A percentile compares a stretch with the other conserved stretches of the same genome.
Evolutionary conservation across 1,140 invertebrate species (phyloP).

Genomic region (Paralvinella palmiformis): DNA sequence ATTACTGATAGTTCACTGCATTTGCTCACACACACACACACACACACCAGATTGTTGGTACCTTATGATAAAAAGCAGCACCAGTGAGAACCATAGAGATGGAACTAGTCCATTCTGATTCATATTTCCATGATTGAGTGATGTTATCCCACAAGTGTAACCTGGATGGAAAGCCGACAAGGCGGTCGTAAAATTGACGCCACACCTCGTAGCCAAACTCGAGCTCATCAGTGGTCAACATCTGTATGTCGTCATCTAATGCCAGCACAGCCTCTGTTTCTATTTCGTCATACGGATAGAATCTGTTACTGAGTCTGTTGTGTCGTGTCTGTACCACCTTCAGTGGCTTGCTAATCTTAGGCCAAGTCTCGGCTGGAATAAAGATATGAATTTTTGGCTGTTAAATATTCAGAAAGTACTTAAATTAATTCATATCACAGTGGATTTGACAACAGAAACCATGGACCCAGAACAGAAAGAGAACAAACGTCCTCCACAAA

Average conservation of each 20-base stretch:
- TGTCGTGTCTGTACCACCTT: conserved; percentile 85
- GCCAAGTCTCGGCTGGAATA: conserved; percentile 70
- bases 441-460: too few relatives aligned
- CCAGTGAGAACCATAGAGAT: conserved; percentile 88
- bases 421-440: too few relatives aligned
- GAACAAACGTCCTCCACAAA: conserved; percentile 9
- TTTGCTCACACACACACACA: too few relatives aligned
- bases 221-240: conserved; percentile 94
- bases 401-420: conserved; percentile 17
- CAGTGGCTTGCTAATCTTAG: conserved; percentile 77
- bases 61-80: conserved; percentile 93
- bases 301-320: conserved; percentile 91
- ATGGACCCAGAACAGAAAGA: too few relatives aligned
- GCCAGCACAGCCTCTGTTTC: conserved; percentile 96
- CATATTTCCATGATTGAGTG: conserved; percentile 75
- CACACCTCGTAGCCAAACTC: conserved; percentile 96
- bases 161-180: conserved; percentile 96
- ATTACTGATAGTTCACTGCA: too few relatives aligned
- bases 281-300: conserved; percentile 90
- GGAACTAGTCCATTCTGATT: conserved; percentile 62
- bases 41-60: too few relatives aligned
- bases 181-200: conserved; percentile 91
- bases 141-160: conserved; percentile 91
- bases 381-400: conserved; percentile 24
- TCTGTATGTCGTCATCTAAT: conserved; percentile 96